A percentile compares a stretch with the other conserved stretches of the same genome.
These are phyloP conservation scores for Platalea minor DNA, from an alignment of 2,797 vertebrate genomes.

Conservation along the genomic window DNA sequence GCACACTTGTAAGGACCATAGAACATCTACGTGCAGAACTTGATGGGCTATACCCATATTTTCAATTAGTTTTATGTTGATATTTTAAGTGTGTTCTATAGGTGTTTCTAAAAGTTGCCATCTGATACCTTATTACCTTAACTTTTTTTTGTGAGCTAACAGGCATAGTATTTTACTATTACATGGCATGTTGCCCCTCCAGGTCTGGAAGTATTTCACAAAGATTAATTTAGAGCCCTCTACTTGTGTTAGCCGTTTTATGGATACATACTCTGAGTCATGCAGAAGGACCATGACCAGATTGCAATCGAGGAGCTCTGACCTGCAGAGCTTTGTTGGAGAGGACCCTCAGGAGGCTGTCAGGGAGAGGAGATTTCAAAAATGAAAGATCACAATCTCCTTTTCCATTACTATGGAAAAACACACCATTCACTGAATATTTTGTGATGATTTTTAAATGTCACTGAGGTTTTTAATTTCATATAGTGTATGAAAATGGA, in stretches of 20 bases:
- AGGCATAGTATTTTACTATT: not conserved
- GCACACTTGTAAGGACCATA: not conserved
- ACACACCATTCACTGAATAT: not conserved
- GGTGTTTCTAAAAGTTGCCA: not conserved
- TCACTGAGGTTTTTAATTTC: constrained; percentile 61
- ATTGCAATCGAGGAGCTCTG: rapidly evolving
- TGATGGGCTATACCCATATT: not conserved
- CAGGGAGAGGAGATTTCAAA: not conserved
- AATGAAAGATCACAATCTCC: not conserved
- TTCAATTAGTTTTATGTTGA: not conserved
- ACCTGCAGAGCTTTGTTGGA: not conserved
- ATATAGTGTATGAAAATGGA: constrained; percentile 13
- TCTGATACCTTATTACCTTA: not conserved
- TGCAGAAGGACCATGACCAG: not conserved
- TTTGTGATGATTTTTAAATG: constrained; percentile 41
- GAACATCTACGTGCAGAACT: not conserved
- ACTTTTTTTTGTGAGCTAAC: not conserved
- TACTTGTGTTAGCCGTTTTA: not conserved
- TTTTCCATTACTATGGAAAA: constrained; percentile 19
- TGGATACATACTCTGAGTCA: not conserved
- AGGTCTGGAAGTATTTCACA: not conserved
- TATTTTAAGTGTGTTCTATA: not conserved
- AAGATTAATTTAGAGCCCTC: not conserved
- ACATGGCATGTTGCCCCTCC: not conserved
- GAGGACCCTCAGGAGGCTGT: not conserved